phyloP scores from a whole-genome alignment of 2,113 vertebrate species.

The Oplegnathus fasciatus region DNA sequence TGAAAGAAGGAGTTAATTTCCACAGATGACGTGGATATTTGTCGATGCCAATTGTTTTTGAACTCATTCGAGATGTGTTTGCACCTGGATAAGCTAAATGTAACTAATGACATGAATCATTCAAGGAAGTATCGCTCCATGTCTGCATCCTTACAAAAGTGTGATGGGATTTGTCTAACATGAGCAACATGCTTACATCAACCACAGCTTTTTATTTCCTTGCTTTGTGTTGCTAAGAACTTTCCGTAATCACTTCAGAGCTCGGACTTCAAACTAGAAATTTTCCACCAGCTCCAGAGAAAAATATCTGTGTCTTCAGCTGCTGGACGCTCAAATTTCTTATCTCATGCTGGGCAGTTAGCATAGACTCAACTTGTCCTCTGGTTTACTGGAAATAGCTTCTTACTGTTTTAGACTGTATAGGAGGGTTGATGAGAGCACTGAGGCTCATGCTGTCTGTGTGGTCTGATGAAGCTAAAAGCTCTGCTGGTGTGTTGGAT shows the following conservation, averaged over 20 bases:
- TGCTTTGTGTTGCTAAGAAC: background rate
- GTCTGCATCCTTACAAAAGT: background rate
- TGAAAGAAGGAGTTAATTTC: too few species aligned
- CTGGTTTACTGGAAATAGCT: background rate
- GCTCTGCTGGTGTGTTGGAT: conserved; percentile 5
- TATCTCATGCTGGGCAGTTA: background rate
- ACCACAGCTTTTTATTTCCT: background rate
- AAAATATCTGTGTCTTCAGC: background rate
- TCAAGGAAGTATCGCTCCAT: background rate
- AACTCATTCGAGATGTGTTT: background rate
- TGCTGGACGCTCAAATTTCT: conserved; percentile 8
- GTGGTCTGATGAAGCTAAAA: conserved; percentile 10
- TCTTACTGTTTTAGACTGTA: background rate
- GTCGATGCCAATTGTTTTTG: background rate
- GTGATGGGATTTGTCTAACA: background rate
- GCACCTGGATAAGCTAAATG: too few species aligned
- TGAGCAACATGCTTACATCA: background rate
- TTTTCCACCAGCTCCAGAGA: background rate
- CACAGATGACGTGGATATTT: background rate
- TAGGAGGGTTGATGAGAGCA: background rate
- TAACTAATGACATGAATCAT: background rate
- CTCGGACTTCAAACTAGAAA: background rate
- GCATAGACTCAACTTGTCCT: background rate
- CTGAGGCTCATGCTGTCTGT: background rate
- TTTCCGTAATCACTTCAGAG: background rate